These are phyloP conservation scores for Scelioninae gen. 2 DNA, from an alignment of 2,888 invertebrate genomes.

Conservation along the genomic window DNA sequence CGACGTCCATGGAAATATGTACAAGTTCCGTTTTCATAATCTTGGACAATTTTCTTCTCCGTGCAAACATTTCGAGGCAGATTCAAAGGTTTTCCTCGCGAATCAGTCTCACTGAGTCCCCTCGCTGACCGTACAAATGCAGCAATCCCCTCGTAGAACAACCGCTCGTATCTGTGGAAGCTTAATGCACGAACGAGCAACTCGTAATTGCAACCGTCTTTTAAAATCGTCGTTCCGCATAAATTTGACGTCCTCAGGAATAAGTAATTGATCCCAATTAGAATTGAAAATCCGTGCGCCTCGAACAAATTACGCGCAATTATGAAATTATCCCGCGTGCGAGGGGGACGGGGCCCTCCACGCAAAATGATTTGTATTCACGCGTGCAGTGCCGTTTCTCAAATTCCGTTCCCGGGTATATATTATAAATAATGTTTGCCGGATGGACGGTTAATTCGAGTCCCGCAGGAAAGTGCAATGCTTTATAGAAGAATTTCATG, in stretches of 20 bases:
- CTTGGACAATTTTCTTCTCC: too few species aligned
- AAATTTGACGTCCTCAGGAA: constrained; percentile 42
- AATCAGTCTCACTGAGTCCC: too few species aligned
- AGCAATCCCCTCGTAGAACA: constrained; percentile 11
- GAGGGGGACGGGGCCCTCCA: not conserved
- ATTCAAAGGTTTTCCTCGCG: too few species aligned
- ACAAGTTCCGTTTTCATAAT: too few species aligned
- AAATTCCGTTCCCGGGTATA: constrained; percentile 19
- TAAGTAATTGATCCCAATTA: constrained; percentile 49
- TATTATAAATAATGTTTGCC: constrained; percentile 42
- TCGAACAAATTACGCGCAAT: constrained; percentile 46
- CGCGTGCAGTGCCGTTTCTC: constrained; percentile 28
- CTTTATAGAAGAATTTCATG: constrained; percentile 43
- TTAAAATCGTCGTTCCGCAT: constrained; percentile 42
- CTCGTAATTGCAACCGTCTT: constrained; percentile 32
- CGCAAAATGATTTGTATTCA: constrained; percentile 36
- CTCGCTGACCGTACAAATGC: too few species aligned
- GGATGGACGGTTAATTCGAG: constrained; percentile 37
- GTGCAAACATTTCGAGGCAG: too few species aligned
- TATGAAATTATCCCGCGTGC: constrained; percentile 37
- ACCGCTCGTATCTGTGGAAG: not conserved
- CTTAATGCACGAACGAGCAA: constrained; percentile 9
- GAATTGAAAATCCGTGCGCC: constrained; percentile 37
- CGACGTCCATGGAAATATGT: too few species aligned
- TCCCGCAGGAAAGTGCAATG: constrained; percentile 30